phyloP scores from a whole-genome alignment of 1,140 invertebrate genomes.

The Sinella curviseta region DNA sequence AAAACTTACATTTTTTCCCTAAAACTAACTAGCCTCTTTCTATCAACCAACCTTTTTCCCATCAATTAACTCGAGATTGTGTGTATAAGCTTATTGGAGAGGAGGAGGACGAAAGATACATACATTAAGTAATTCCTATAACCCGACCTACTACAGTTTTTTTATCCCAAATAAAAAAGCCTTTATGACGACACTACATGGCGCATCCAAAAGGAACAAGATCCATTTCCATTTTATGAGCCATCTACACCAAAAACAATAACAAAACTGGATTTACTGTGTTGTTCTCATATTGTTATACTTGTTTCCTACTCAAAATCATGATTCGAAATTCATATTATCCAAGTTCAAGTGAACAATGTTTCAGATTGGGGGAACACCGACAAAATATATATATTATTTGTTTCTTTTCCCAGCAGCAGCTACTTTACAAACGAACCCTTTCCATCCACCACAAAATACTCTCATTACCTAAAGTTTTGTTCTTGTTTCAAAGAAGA shows the following conservation, averaged over 20 bases:
- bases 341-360: not conserved
- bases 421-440: not conserved
- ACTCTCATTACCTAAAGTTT: not conserved
- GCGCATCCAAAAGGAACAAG: not conserved
- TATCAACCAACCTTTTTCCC: not conserved
- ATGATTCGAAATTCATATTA: not conserved
- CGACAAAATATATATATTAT: too few species aligned
- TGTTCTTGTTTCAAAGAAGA: not conserved
- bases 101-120: not conserved
- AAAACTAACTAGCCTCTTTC: not conserved
- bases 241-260: not conserved
- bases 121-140: not conserved
- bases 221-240: constrained; percentile 21
- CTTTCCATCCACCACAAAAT: not conserved
- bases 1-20: not conserved
- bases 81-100: not conserved
- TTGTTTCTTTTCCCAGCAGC: too few species aligned
- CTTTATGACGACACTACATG: not conserved
- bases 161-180: not conserved
- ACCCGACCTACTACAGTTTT: not conserved
- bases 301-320: not conserved
- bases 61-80: constrained; percentile 18
- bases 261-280: not conserved
- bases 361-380: too few species aligned
- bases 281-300: not conserved